Evolutionary conservation across 2,113 vertebrate genomes (phyloP).

Genomic region (Copsychus sechellarum): DNA sequence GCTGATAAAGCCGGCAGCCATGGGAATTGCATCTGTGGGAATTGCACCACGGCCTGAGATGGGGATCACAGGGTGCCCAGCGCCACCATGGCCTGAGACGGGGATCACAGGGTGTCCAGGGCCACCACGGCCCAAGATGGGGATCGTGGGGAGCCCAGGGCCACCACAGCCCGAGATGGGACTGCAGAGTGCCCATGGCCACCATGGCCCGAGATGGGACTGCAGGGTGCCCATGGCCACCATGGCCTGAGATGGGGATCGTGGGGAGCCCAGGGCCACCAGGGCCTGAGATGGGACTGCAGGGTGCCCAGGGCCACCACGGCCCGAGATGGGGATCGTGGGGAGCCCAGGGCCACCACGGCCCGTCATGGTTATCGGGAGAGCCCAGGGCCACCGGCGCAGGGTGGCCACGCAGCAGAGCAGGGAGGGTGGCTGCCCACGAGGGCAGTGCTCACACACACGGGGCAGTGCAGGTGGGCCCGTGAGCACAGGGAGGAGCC

Average conservation of each 20-base stretch:
- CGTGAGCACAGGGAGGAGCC: rapidly evolving
- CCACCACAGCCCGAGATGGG: no score
- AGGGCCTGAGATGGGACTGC: no score
- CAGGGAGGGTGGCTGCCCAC: background rate
- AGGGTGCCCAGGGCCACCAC: no score
- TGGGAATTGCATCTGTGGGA: background rate
- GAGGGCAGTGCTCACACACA: background rate
- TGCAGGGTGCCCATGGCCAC: background rate
- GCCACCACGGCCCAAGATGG: no score
- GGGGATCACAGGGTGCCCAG: no score
- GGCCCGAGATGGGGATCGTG: background rate
- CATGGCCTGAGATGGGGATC: background rate
- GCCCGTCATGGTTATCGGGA: background rate
- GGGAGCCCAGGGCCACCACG: background rate
- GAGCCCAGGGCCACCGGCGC: background rate
- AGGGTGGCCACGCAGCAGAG: rapidly evolving
- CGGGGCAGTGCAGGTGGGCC: no score
- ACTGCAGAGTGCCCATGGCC: background rate
- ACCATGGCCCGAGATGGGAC: background rate
- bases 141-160: no score
- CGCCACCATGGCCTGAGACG: no score
- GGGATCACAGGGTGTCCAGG: no score
- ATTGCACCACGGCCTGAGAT: background rate
- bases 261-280: background rate
- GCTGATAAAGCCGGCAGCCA: slow-evolving; percentile 66